Evolutionary conservation across 2,797 vertebrate genomes (phyloP).

Genomic region (Mastacembelus armatus): DNA sequence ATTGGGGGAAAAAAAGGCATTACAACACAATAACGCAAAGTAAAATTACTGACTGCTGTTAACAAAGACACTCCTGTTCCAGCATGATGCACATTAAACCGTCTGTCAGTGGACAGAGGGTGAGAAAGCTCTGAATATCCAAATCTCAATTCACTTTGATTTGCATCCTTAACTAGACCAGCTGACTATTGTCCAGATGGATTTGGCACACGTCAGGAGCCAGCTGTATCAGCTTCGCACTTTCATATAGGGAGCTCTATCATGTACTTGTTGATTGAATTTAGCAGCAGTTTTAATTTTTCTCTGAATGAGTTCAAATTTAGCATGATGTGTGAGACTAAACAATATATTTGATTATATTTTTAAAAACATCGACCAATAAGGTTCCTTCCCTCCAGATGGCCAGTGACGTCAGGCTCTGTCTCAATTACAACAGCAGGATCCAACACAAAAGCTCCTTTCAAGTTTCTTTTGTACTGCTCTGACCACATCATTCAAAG

Average conservation of each 20-base stretch:
- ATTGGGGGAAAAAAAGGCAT: no score
- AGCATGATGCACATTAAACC: not conserved
- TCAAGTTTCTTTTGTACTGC: constrained; percentile 60
- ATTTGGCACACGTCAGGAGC: constrained; percentile 54
- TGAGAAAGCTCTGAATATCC: constrained; percentile 67
- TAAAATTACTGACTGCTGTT: no score
- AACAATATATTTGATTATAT: not conserved
- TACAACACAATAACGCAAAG: no score
- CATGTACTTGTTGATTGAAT: no score
- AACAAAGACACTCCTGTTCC: constrained; percentile 27
- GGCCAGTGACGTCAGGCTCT: constrained; percentile 47
- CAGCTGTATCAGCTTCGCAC: constrained; percentile 20
- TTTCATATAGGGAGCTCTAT: not conserved
- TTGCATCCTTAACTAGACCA: constrained; percentile 16
- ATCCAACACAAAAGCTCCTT: constrained; percentile 60
- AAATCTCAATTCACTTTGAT: constrained; percentile 46
- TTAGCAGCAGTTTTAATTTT: no score
- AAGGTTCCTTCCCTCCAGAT: constrained; percentile 68
- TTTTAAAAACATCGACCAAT: constrained; percentile 13
- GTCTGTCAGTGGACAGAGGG: constrained; percentile 48
- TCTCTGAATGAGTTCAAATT: not conserved
- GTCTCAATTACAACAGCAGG: constrained; percentile 49
- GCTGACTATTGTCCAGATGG: constrained; percentile 35
- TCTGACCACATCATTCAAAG: constrained; percentile 52
- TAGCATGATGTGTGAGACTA: no score